Conservation (phyloP, 1,140 invertebrate species). For the Eueides isabella region DNA sequence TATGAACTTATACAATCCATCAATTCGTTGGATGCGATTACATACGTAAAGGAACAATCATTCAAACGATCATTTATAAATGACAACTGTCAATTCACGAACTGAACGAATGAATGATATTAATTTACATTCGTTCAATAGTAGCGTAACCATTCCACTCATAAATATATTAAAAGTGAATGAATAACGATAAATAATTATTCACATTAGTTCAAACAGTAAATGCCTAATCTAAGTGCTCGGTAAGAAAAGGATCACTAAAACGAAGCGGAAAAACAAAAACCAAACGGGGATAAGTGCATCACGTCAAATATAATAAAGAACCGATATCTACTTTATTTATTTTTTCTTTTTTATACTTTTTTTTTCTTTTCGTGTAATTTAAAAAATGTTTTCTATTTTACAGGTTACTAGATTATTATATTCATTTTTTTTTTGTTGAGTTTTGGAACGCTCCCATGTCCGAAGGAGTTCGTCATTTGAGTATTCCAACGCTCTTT, state of each 20-base stretch:
- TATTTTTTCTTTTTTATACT: conserved; percentile 60
- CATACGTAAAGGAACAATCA: background rate
- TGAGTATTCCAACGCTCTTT: conserved; percentile 68
- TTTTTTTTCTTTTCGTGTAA: conserved; percentile 60
- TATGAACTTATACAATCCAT: conserved; percentile 7
- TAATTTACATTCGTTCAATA: background rate
- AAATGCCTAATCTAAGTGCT: conserved; percentile 59
- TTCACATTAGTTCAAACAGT: conserved; percentile 26
- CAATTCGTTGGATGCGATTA: conserved; percentile 27
- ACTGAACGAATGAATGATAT: background rate
- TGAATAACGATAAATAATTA: background rate
- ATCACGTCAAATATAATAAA: conserved; percentile 75
- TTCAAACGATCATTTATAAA: background rate
- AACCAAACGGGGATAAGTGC: conserved; percentile 72
- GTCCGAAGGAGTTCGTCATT: conserved; percentile 54
- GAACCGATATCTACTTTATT: conserved; percentile 59
- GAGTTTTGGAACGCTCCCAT: conserved; percentile 72
- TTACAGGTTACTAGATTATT: conserved; percentile 67
- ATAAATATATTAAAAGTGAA: background rate
- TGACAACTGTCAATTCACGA: background rate
- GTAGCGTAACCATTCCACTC: background rate
- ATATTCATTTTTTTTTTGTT: conserved; percentile 17
- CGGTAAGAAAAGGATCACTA: conserved; percentile 67
- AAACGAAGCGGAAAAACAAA: conserved; percentile 75
- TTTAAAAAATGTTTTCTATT: conserved; percentile 74